Evolutionary conservation across 2,797 vertebrate genomes (phyloP).

Genomic region (Lepidocolaptes lacrymiger): DNA sequence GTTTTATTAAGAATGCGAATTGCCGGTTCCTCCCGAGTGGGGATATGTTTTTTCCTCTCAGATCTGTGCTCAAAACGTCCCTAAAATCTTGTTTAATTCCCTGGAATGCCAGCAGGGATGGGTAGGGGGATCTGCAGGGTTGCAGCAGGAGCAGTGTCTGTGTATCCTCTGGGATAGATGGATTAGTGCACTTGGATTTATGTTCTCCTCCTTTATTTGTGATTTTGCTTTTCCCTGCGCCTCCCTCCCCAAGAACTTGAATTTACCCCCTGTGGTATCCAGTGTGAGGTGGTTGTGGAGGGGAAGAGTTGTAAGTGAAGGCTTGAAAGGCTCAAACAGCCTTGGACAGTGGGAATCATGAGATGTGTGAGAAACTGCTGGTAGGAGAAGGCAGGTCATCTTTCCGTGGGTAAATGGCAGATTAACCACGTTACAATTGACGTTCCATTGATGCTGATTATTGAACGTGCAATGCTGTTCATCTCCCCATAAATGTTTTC

Average conservation of each 20-base stretch:
- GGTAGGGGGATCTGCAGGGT: neutral
- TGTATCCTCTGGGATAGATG: rapidly evolving
- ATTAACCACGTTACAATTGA: neutral
- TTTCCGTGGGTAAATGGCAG: neutral
- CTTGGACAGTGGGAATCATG: no score
- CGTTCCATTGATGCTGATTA: neutral
- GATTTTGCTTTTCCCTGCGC: neutral
- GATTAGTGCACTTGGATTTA: rapidly evolving
- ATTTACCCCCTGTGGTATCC: rapidly evolving
- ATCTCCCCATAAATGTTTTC: neutral
- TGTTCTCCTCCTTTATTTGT: rapidly evolving
- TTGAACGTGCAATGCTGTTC: neutral
- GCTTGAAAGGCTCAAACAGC: neutral
- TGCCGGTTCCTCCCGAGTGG: neutral
- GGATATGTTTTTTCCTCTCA: neutral
- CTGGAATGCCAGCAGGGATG: neutral
- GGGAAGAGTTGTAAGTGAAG: neutral
- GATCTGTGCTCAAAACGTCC: neutral
- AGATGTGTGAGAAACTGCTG: rapidly evolving
- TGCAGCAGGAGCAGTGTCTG: rapidly evolving
- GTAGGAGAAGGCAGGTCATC: rapidly evolving
- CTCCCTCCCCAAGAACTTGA: neutral
- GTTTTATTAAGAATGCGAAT: neutral
- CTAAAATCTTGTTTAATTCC: neutral
- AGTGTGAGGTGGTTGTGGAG: neutral